Evolutionary conservation across 1,140 invertebrate genomes (phyloP).

Genomic region (Diploscapter pachys): DNA sequence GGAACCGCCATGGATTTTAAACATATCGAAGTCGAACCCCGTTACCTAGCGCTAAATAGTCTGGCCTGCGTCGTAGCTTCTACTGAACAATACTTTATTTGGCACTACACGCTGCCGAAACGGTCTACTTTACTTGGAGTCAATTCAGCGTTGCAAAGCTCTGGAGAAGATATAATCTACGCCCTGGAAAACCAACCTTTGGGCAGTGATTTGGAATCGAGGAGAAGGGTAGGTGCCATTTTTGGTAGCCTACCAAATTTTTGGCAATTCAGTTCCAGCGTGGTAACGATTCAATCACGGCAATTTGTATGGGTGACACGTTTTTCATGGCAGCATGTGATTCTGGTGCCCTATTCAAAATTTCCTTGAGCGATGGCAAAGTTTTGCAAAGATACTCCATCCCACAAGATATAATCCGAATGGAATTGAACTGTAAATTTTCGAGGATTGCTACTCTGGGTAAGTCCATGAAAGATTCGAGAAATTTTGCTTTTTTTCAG

Average conservation of each 20-base stretch:
- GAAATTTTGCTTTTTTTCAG: not conserved
- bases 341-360: not conserved
- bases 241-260: too few relatives aligned
- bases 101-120: conserved; percentile 77
- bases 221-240: conserved; percentile 12
- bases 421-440: conserved; percentile 10
- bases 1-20: conserved; percentile 79
- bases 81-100: conserved; percentile 75
- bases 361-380: conserved; percentile 3
- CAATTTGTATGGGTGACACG: conserved; percentile 12
- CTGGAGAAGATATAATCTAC: not conserved
- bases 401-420: conserved; percentile 13
- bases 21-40: conserved; percentile 74
- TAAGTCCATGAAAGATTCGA: not conserved
- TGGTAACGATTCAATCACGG: conserved; percentile 1
- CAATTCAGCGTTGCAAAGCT: too few relatives aligned
- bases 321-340: conserved; percentile 16
- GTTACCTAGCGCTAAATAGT: conserved; percentile 73
- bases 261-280: not conserved
- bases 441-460: conserved; percentile 9
- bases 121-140: not conserved
- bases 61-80: conserved; percentile 75
- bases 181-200: conserved; percentile 6
- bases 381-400: conserved; percentile 15
- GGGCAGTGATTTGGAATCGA: conserved; percentile 6